phyloP scores from a whole-genome alignment of 2,888 invertebrate genomes.

The Dysmachus trigonus region DNA sequence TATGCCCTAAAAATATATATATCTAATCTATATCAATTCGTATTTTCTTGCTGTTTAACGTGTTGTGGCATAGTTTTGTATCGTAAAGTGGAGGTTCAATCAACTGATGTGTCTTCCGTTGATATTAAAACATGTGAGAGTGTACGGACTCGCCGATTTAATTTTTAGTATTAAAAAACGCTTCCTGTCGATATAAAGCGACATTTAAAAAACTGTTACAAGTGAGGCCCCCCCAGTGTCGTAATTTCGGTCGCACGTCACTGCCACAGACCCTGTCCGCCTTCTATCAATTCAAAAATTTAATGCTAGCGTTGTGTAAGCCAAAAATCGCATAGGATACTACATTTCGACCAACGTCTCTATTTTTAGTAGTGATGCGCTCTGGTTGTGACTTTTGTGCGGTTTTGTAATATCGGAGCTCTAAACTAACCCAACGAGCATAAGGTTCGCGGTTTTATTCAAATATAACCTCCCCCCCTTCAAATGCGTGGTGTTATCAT shows the following conservation, averaged over 20 bases:
- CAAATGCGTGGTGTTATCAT: constrained; percentile 9
- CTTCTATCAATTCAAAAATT: background rate
- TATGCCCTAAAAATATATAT: background rate
- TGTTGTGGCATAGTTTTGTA: background rate
- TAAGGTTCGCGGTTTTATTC: background rate
- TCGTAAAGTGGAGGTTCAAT: background rate
- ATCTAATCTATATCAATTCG: background rate
- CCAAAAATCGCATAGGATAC: constrained; percentile 13
- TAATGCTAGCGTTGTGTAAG: background rate
- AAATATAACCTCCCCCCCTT: background rate
- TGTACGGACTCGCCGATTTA: background rate
- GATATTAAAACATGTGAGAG: background rate
- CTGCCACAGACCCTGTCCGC: background rate
- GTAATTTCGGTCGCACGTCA: no score
- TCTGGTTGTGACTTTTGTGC: background rate
- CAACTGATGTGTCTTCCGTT: background rate
- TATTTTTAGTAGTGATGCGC: constrained; percentile 2
- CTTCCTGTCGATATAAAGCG: background rate
- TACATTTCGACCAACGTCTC: background rate
- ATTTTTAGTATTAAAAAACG: background rate
- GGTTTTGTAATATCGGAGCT: background rate
- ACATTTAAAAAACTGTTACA: background rate
- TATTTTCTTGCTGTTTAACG: background rate
- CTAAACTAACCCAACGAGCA: background rate
- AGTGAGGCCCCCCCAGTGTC: background rate